These are phyloP conservation scores for Drosophila dunni DNA, from an alignment of 1,140 invertebrate species.

Conservation along the genomic window DNA sequence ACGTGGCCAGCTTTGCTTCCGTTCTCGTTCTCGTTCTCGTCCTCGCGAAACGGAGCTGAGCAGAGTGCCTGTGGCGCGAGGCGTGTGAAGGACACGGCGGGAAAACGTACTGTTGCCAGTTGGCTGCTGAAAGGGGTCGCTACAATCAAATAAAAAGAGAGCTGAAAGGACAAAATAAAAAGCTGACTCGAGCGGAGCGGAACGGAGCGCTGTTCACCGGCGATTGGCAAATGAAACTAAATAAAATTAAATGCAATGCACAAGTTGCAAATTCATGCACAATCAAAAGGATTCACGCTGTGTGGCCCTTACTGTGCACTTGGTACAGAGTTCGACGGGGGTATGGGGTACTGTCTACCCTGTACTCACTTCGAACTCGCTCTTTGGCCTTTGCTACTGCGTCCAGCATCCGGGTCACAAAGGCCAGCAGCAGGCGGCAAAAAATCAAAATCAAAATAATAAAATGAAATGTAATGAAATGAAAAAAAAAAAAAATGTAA, in stretches of 20 bases:
- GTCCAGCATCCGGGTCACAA: constrained; percentile 11
- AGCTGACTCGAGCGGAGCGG: background rate
- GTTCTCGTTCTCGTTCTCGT: constrained; percentile 53
- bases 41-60: constrained; percentile 32
- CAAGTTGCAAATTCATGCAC: constrained; percentile 76
- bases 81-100: constrained; percentile 59
- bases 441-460: constrained; percentile 36
- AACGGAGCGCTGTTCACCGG: constrained; percentile 17
- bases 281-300: constrained; percentile 78
- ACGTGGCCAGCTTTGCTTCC: constrained; percentile 79
- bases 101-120: constrained; percentile 2
- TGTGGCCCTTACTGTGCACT: constrained; percentile 45
- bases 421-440: constrained; percentile 39
- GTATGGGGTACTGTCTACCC: too few relatives aligned
- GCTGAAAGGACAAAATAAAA: constrained; percentile 10
- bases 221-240: constrained; percentile 79
- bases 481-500: constrained; percentile 67
- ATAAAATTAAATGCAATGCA: constrained; percentile 79
- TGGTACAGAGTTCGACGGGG: too few relatives aligned
- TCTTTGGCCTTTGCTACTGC: background rate
- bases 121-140: constrained; percentile 51
- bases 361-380: too few relatives aligned
- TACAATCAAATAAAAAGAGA: constrained; percentile 22
- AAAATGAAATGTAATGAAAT: background rate
- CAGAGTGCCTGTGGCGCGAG: constrained; percentile 57